These are phyloP conservation scores for Ametastegia equiseti DNA, from an alignment of 2,888 invertebrate genomes.

Conservation along the genomic window DNA sequence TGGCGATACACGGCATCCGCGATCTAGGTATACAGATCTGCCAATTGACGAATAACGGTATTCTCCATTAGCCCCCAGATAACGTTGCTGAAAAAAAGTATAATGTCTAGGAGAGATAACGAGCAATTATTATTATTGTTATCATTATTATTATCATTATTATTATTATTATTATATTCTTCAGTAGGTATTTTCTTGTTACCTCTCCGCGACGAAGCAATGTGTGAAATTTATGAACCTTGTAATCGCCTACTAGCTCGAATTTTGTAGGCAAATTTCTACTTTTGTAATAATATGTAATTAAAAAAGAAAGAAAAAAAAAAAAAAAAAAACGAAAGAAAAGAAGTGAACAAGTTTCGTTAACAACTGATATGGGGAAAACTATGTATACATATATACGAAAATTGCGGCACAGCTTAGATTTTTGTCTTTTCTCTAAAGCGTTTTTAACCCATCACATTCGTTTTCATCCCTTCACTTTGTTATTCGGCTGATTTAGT, in stretches of 20 bases:
- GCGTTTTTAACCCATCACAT: neutral
- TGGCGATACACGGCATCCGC: neutral
- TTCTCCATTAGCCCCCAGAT: neutral
- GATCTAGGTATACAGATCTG: neutral
- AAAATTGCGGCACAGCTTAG: neutral
- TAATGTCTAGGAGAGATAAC: neutral
- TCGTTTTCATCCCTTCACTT: neutral
- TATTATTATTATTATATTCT: too few species aligned
- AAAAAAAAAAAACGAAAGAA: neutral
- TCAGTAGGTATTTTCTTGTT: too few species aligned
- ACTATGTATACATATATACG: neutral
- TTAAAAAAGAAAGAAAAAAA: neutral
- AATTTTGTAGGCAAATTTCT: constrained; percentile 23
- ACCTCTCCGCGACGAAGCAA: neutral
- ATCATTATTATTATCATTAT: neutral
- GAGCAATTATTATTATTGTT: neutral
- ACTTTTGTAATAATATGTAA: constrained; percentile 38
- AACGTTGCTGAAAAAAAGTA: neutral
- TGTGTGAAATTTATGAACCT: constrained; percentile 9
- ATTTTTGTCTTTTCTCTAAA: neutral
- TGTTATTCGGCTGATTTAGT: neutral
- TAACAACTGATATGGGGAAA: constrained; percentile 12
- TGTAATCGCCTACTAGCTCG: neutral
- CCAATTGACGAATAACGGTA: neutral
- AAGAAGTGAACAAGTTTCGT: neutral